Evolutionary conservation across 2,888 invertebrate species (phyloP), one percentile per base, ranked within the genome.

Genomic region (Ernsta delagoae): DNA sequence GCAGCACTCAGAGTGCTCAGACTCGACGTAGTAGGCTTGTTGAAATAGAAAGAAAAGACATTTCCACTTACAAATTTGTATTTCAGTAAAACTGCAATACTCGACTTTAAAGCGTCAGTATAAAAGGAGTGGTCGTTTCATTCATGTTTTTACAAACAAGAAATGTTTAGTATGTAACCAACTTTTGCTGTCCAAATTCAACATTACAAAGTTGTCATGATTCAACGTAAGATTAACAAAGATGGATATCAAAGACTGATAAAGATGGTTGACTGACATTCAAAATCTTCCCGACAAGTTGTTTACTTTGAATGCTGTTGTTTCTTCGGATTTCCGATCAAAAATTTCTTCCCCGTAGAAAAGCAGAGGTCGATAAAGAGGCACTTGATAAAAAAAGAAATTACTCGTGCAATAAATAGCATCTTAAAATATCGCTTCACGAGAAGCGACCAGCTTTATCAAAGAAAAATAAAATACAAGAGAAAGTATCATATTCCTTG

Each of bases 41-140:
- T 62, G 31, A 39, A 34, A 61, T 7, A 53, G 62, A 53, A 63
- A n/a, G 31, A 43, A 11, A 54, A 8, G 54, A 54, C 53, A 62
- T 53, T 53, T 8, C 63, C 43, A 54, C 63, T 63, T 31, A 31
- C 41, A 63, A 62, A 66, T 65, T 57, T 50, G 34, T 36, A 70
- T 70, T 70, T 48, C 41, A 57, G 57, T 59, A 48, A 34, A 66
- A 70, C 53, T 34, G n/a, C 31, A 43, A 24, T 48, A 6, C n/a
- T 31, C 11, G 8, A 48, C 57, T 8, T 34, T 31, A 11, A 1
- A 31, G 54, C 11, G 11, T 54, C 31, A 11, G 4, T 54, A 54
- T 31, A 54, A 54, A 54, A 54, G 9, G 6, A 54, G 24, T 16
- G 12, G 12, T n/a, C 7, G 6, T 7, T 48, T 48, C 24, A 24